Evolutionary conservation across 2,797 vertebrate genomes (phyloP).

Genomic region (Microchirus variegatus): DNA sequence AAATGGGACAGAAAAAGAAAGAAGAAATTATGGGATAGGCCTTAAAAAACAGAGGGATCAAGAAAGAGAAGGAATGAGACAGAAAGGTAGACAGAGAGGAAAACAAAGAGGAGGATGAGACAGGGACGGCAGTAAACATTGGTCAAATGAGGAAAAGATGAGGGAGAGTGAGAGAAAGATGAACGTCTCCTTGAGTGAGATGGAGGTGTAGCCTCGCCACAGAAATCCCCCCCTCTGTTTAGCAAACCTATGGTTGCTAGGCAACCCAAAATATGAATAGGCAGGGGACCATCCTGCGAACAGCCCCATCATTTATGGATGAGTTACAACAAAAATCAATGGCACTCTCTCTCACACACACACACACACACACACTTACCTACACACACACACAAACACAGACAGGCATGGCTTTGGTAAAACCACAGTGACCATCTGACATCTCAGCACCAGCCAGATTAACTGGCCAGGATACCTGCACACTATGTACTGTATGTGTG

Average conservation of each 20-base stretch:
- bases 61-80: not conserved
- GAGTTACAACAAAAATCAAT: slow-evolving; percentile 58
- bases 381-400: slow-evolving; percentile 36
- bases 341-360: slow-evolving; percentile 37
- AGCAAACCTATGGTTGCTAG: slow-evolving; percentile 69
- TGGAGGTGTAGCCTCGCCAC: slow-evolving; percentile 52
- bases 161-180: slow-evolving; percentile 17
- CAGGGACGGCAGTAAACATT: not conserved
- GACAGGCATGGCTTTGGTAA: slow-evolving; percentile 45
- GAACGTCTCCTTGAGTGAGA: slow-evolving; percentile 32
- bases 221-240: slow-evolving; percentile 59
- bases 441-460: slow-evolving; percentile 66
- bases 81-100: not conserved
- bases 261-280: slow-evolving; percentile 81
- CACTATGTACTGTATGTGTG: slow-evolving; percentile 26
- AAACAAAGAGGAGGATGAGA: slow-evolving; percentile 14
- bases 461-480: slow-evolving; percentile 61
- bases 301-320: slow-evolving; percentile 73
- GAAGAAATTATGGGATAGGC: too few species aligned
- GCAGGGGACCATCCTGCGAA: slow-evolving; percentile 60
- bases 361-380: slow-evolving; percentile 29
- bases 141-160: slow-evolving; percentile 16
- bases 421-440: slow-evolving; percentile 74
- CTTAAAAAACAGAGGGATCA: too few species aligned
- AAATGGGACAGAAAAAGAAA: not conserved